Evolutionary conservation across 2,888 invertebrate genomes (phyloP).

Genomic region (Iphiclides podalirius): DNA sequence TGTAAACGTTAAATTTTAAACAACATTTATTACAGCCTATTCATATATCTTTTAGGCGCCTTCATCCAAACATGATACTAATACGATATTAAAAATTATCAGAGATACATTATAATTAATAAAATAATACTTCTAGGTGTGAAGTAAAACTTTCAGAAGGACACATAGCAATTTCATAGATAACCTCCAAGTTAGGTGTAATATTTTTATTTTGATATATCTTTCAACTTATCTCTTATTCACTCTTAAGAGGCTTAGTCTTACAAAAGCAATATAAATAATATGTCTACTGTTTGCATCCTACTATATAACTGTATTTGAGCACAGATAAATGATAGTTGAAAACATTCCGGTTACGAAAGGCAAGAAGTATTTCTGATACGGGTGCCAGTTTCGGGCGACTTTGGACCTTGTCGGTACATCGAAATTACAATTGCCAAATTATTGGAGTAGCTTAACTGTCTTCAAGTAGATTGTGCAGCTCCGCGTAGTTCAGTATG

Average conservation of each 20-base stretch:
- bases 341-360: constrained; percentile 1
- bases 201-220: not conserved
- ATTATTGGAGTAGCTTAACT: constrained; percentile 51
- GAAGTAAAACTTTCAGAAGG: not conserved
- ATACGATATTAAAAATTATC: not conserved
- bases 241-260: not conserved
- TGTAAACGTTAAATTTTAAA: not conserved
- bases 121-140: not conserved
- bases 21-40: not conserved
- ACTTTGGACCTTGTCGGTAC: not conserved
- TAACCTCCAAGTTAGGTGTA: not conserved
- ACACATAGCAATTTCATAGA: no score
- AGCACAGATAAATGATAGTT: constrained; percentile 14
- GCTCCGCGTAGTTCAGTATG: constrained; percentile 92
- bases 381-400: not conserved
- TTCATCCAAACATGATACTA: not conserved
- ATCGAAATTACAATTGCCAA: constrained; percentile 1
- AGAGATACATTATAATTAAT: not conserved
- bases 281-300: not conserved
- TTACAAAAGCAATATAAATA: not conserved
- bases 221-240: not conserved
- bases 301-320: constrained; percentile 7
- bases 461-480: constrained; percentile 87
- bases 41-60: not conserved
- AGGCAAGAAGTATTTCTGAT: constrained; percentile 14